phyloP scores from a whole-genome alignment of 2,888 invertebrate genomes.

The Blera fallax region DNA sequence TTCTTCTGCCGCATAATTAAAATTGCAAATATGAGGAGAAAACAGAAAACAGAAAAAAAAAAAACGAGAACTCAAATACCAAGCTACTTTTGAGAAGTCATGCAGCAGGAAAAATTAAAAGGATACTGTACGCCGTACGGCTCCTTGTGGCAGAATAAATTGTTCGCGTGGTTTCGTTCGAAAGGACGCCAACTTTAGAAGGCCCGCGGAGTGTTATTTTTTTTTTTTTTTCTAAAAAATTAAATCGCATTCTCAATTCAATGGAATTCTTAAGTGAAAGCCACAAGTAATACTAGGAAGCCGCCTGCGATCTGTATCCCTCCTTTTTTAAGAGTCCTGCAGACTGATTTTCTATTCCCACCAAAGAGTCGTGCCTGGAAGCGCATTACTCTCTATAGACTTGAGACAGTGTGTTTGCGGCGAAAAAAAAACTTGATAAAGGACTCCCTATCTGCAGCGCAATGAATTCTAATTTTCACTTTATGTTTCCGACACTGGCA shows the following conservation, averaged over 20 bases:
- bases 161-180: conserved; percentile 21
- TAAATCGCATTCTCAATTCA: conserved; percentile 26
- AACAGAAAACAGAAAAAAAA: background rate
- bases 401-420: background rate
- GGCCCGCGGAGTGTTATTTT: background rate
- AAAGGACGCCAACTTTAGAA: background rate
- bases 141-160: conserved; percentile 21
- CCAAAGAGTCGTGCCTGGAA: background rate
- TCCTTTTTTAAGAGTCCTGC: background rate
- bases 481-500: background rate
- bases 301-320: background rate
- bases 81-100: background rate
- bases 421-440: conserved; percentile 45
- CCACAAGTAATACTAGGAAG: conserved; percentile 10
- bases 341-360: conserved; percentile 26
- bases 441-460: conserved; percentile 19
- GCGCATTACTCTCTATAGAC: conserved; percentile 1
- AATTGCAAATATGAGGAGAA: conserved; percentile 37
- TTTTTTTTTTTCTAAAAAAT: background rate
- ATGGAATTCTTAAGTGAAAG: conserved; percentile 15
- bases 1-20: conserved; percentile 36
- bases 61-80: background rate
- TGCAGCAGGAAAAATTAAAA: background rate
- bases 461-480: conserved; percentile 58
- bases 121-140: background rate